phyloP scores from a whole-genome alignment of 2,113 vertebrate species.

The Mellivora capensis region DNA sequence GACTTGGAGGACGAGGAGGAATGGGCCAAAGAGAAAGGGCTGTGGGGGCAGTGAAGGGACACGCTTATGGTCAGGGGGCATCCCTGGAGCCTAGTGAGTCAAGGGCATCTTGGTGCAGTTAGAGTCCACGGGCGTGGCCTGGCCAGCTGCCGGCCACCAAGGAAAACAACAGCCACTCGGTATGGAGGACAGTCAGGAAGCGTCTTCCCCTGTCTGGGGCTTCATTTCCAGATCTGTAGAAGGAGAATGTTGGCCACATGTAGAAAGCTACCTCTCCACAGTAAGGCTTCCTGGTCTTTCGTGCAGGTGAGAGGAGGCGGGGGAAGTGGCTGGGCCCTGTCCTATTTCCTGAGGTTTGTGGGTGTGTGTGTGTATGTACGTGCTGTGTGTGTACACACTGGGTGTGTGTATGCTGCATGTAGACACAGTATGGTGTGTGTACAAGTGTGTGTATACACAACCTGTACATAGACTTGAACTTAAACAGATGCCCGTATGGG shows the following conservation, averaged over 20 bases:
- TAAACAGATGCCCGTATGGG: background rate
- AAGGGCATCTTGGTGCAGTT: background rate
- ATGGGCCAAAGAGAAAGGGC: background rate
- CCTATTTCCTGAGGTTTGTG: background rate
- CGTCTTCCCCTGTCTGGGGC: background rate
- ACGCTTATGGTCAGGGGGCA: background rate
- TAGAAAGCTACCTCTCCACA: background rate
- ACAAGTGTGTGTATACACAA: background rate
- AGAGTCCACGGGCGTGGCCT: background rate
- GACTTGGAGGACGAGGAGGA: background rate
- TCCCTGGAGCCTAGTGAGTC: background rate
- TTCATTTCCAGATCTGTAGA: background rate
- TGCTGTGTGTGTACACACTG: background rate
- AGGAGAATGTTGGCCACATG: background rate
- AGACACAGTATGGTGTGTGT: background rate
- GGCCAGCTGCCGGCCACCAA: background rate
- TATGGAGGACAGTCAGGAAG: background rate
- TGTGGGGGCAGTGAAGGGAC: fast-evolving
- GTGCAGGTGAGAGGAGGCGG: background rate
- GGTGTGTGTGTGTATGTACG: background rate
- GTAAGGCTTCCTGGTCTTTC: background rate
- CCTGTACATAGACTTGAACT: background rate
- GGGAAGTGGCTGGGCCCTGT: background rate
- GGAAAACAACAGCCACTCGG: background rate
- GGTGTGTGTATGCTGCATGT: background rate